A percentile compares a stretch with the other conserved stretches of the same genome.
Evolutionary conservation across 2,113 vertebrate genomes (phyloP).

Genomic region (Lethenteron reissneri): DNA sequence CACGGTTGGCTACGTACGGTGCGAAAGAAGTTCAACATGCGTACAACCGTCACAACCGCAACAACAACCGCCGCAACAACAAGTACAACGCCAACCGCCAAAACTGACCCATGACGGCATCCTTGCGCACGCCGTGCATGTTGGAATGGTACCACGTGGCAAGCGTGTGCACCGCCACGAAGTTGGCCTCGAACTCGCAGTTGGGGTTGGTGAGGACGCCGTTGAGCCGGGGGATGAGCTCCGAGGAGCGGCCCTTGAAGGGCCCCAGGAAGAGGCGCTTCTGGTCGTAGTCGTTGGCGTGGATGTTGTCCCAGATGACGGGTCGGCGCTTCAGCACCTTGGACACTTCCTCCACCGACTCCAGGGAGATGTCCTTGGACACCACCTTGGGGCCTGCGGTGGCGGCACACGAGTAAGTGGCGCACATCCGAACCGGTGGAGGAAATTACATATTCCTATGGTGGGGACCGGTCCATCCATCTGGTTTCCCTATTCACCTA

Average conservation of each 20-base stretch:
- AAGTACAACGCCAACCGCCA: background rate
- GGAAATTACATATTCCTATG: too few species aligned
- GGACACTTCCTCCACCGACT: conserved; percentile 88
- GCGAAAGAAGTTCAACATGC: too few species aligned
- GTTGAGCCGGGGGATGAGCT: conserved; percentile 77
- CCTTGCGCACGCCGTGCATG: conserved; percentile 91
- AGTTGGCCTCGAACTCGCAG: conserved; percentile 99
- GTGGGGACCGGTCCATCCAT: too few species aligned
- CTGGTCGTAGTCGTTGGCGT: conserved; percentile 95
- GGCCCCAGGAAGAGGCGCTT: conserved; percentile 91
- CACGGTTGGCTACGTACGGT: too few species aligned
- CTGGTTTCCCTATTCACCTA: too few species aligned
- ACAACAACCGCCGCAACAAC: too few species aligned
- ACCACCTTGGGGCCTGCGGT: conserved; percentile 77
- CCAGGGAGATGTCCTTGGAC: conserved; percentile 91
- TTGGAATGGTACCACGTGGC: conserved; percentile 98
- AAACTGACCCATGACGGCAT: conserved; percentile 94
- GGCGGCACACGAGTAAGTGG: background rate
- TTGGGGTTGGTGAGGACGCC: conserved; percentile 95
- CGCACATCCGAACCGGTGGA: background rate
- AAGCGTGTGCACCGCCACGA: conserved; percentile 80
- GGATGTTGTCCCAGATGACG: conserved; percentile 97
- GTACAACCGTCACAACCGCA: too few species aligned
- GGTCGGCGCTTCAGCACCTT: conserved; percentile 74
- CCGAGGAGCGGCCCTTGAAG: conserved; percentile 89